Evolutionary conservation across 1,140 invertebrate species (phyloP).

Genomic region (Intoshia linei): DNA sequence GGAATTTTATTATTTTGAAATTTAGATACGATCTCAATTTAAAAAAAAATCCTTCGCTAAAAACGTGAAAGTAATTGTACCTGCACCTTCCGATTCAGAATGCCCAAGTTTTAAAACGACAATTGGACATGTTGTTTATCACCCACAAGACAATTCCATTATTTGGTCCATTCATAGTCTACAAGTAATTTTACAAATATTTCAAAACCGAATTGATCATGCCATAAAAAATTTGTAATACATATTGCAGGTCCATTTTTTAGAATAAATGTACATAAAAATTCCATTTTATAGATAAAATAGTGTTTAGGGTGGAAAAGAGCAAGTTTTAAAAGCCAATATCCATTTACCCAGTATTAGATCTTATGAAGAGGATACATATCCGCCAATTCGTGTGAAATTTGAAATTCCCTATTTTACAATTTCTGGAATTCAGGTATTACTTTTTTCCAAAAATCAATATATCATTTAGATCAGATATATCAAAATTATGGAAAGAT

Average conservation of each 20-base stretch:
- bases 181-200: no score
- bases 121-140: slow-evolving; percentile 81
- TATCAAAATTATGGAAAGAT: slow-evolving; percentile 95
- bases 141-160: slow-evolving; percentile 77
- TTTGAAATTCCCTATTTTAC: slow-evolving; percentile 99
- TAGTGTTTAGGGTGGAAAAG: slow-evolving; percentile 53
- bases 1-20: no score
- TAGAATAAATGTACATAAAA: neutral
- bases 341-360: slow-evolving; percentile 89
- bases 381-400: slow-evolving; percentile 85
- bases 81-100: slow-evolving; percentile 82
- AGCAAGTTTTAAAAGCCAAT: slow-evolving; percentile 90
- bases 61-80: slow-evolving; percentile 93
- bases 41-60: slow-evolving; percentile 86
- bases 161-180: slow-evolving; percentile 99
- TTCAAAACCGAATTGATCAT: neutral
- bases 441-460: neutral
- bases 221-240: neutral
- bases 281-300: slow-evolving; percentile 2
- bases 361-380: slow-evolving; percentile 64
- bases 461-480: slow-evolving; percentile 36
- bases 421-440: slow-evolving; percentile 78
- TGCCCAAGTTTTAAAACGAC: slow-evolving; percentile 95
- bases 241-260: neutral
- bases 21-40: slow-evolving; percentile 69